Evolutionary conservation across 2,113 vertebrate genomes (phyloP).

Genomic region (Nyctibius bracteatus): DNA sequence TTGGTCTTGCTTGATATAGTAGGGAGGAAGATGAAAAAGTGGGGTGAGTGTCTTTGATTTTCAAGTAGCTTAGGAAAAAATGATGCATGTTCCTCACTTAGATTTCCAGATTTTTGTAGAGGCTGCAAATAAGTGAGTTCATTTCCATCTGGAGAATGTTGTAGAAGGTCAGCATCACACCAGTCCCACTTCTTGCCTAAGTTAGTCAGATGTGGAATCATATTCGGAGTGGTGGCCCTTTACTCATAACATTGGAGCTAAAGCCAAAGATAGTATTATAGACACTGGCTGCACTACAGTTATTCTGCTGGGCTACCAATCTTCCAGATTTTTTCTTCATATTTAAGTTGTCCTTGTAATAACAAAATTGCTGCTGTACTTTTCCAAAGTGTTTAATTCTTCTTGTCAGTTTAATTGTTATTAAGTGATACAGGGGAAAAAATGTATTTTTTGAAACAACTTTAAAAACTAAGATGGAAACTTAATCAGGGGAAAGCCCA

Average conservation of each 20-base stretch:
- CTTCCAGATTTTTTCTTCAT: not conserved
- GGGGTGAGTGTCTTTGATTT: not conserved
- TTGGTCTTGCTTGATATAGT: not conserved
- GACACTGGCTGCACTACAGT: not conserved
- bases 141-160: not conserved
- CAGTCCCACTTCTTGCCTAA: not conserved
- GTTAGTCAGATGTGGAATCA: not conserved
- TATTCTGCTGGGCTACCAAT: not conserved
- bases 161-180: not conserved
- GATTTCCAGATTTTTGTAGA: not conserved
- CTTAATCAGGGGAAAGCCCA: not conserved
- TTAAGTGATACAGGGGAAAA: not conserved
- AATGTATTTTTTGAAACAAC: not conserved
- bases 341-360: not conserved
- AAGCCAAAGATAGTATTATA: rapidly evolving
- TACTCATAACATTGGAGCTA: not conserved
- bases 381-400: not conserved
- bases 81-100: not conserved
- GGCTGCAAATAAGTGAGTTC: not conserved
- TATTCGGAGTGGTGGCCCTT: not conserved
- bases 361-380: not conserved
- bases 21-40: not conserved
- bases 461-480: not conserved
- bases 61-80: not conserved
- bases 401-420: not conserved